Base-by-base conservation (phyloP, 2,888 invertebrate genomes). In the Drosophila siamana region DNA sequence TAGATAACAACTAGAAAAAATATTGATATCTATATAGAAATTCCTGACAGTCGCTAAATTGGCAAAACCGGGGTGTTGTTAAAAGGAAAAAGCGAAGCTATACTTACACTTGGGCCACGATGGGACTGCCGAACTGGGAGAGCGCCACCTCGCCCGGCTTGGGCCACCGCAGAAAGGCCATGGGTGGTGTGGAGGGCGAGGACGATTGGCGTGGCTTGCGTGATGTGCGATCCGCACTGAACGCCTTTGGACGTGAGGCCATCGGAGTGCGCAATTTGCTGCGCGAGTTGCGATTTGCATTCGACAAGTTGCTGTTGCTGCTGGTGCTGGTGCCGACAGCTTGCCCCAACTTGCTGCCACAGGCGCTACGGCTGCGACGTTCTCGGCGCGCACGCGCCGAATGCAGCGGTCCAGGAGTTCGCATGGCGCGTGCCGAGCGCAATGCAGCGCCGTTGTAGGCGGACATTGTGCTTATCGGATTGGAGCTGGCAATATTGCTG, bases 111-210 rank as follows among this genome's bases (percentile, higher is more conserved):
- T 92, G 89, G 0, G 90, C 79, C 11, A 92, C 91, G 30, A 92
- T 90, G 36, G 92, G 92, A 65, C 91, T 92, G 43, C 92, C 92
- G 41, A 80, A 90, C 50, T 90, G 84, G 26, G 92, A 92, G 16
- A 92, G 89, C 1, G 91, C 90, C 54, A 90, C 80, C 82, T 92
- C 92, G 13, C 92, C 92, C 9, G 91, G 89, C 55, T 91, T 91
- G 6, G 92, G 91, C 79, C 92, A 92, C 26, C 92, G 90, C 44
- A 92, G 75, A 51, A 92, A 83, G 0, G 91, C 89, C 60, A 92
- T 76, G 28, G 92, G 91, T 26, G 90, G 90, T 11, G 90, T 80
- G 9, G 57, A 47, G 2, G 70, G 78, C 44, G 70, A 78, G 26
- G 54, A 40, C 11, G 55, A 40, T 13, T 60, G 46, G 13, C 80